Conservation (phyloP, 2,113 vertebrate species). For the Phalacrocorax carbo region DNA sequence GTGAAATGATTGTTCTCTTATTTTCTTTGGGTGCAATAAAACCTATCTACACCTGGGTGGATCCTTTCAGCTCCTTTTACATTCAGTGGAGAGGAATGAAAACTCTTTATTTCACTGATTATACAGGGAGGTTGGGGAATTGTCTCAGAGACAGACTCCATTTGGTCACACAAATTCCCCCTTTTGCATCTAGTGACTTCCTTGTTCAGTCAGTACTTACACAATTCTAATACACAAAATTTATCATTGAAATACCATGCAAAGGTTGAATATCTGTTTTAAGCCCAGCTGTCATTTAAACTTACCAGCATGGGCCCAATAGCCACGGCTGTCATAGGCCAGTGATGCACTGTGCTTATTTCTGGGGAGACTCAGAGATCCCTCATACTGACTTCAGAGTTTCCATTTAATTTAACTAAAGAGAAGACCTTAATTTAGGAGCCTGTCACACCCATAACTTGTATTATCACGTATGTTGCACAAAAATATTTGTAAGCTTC, state of each 20-base stretch:
- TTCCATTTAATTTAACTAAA: background rate
- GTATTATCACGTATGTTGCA: background rate
- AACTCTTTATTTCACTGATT: background rate
- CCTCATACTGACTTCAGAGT: background rate
- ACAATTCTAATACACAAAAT: background rate
- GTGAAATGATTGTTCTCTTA: background rate
- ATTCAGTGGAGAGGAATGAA: background rate
- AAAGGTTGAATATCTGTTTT: background rate
- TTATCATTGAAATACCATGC: background rate
- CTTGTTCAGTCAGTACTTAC: background rate
- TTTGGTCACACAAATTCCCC: background rate
- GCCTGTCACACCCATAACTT: background rate
- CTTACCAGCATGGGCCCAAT: background rate
- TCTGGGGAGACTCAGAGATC: background rate
- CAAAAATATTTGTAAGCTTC: background rate
- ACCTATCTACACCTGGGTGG: background rate
- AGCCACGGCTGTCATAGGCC: background rate
- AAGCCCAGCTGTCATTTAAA: background rate
- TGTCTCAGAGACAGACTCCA: background rate
- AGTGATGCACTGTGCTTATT: background rate
- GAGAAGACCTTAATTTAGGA: background rate
- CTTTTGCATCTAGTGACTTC: background rate
- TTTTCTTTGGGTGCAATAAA: background rate
- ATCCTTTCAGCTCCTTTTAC: background rate
- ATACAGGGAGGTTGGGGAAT: background rate